These are phyloP conservation scores for Amphipoea lucens DNA, from an alignment of 2,888 invertebrate genomes.

Conservation along the genomic window DNA sequence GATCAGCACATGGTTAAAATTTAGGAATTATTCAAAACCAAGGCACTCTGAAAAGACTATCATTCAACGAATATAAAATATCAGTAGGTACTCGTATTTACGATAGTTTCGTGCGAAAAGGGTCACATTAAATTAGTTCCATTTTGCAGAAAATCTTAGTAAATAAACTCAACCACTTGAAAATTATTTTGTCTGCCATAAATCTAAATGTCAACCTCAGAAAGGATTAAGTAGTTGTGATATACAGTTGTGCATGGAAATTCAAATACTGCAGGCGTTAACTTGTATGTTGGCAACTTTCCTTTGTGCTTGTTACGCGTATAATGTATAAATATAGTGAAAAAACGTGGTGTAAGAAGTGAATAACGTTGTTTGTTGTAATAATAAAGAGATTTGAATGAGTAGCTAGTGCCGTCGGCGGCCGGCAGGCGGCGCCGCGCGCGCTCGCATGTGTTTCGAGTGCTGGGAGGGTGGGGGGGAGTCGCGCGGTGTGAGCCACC, in stretches of 20 bases:
- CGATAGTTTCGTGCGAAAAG: conserved; percentile 26
- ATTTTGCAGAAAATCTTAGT: conserved; percentile 41
- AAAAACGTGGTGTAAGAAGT: conserved; percentile 58
- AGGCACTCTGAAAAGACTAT: conserved; percentile 4
- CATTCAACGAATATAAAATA: background rate
- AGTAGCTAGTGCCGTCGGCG: conserved; percentile 28
- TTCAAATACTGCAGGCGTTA: conserved; percentile 55
- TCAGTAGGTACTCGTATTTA: conserved; percentile 4
- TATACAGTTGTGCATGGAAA: conserved; percentile 47
- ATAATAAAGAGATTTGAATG: conserved; percentile 62
- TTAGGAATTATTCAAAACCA: conserved; percentile 9
- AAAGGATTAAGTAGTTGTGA: conserved; percentile 49
- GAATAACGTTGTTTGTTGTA: conserved; percentile 63
- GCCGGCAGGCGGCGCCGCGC: conserved; percentile 40
- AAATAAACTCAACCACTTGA: conserved; percentile 38
- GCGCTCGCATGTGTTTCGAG: conserved; percentile 32
- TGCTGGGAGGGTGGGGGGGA: conserved; percentile 45
- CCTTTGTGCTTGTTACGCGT: conserved; percentile 46
- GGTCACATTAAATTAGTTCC: conserved; percentile 19
- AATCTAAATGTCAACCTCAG: conserved; percentile 57
- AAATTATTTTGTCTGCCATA: conserved; percentile 56
- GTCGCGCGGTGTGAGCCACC: conserved; percentile 58
- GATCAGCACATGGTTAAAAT: background rate
- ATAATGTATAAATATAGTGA: conserved; percentile 43
- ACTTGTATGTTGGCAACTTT: conserved; percentile 50